Percentiles rank a stretch among this genome's conserved stretches.
Evolutionary conservation across 1,140 invertebrate genomes (phyloP).

Genomic region (Drosophila ananassae): DNA sequence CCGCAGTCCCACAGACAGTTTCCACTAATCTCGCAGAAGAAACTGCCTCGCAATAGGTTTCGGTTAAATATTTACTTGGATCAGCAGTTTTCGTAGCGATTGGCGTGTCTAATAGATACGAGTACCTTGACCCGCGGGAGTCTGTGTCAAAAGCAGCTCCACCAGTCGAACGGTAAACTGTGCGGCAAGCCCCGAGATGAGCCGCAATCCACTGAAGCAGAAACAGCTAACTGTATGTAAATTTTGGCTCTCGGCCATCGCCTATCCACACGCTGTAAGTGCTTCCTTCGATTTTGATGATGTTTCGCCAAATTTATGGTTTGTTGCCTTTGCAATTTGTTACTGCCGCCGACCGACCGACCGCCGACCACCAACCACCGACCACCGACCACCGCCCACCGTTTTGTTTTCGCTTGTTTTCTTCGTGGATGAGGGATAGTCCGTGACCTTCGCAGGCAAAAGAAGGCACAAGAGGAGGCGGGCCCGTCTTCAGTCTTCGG

Average conservation of each 20-base stretch:
- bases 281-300: conserved; percentile 31
- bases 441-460: conserved; percentile 34
- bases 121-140: conserved; percentile 64
- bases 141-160: background rate
- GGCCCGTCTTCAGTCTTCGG: background rate
- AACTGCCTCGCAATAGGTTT: background rate
- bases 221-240: conserved; percentile 54
- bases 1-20: no score
- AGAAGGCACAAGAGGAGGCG: conserved; percentile 1
- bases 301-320: conserved; percentile 43
- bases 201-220: conserved; percentile 28
- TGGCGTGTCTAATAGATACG: conserved; percentile 15
- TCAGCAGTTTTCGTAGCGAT: background rate
- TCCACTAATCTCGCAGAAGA: background rate
- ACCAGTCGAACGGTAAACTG: conserved; percentile 33
- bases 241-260: conserved; percentile 41
- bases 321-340: conserved; percentile 36
- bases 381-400: conserved; percentile 8
- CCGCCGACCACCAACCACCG: conserved; percentile 11
- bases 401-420: conserved; percentile 16
- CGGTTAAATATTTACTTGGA: background rate
- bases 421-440: conserved; percentile 2
- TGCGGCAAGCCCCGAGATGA: conserved; percentile 8
- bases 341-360: conserved; percentile 7
- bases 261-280: conserved; percentile 21